These are phyloP conservation scores for Lepilemur septentrionalis DNA, from an alignment of 2,797 vertebrate species.

Conservation along the genomic window DNA sequence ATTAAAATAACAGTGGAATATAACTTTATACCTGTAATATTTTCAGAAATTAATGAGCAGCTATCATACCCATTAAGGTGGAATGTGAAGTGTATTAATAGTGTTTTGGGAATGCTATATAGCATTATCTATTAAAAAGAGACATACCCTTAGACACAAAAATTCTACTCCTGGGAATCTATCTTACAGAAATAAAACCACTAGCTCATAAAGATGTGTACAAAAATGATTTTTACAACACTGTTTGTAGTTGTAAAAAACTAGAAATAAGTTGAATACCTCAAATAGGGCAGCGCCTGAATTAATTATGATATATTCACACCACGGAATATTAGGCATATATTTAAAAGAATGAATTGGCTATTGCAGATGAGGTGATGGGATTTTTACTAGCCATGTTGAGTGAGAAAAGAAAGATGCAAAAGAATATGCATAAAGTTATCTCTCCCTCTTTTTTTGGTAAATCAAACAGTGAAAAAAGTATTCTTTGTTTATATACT, in stretches of 20 bases:
- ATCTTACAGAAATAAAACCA: neutral
- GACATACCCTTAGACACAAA: neutral
- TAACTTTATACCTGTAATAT: neutral
- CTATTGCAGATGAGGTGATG: neutral
- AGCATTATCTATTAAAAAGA: constrained; percentile 13
- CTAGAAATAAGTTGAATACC: neutral
- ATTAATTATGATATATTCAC: neutral
- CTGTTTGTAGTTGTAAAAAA: neutral
- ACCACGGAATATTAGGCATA: neutral
- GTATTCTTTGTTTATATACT: neutral
- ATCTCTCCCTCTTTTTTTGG: neutral
- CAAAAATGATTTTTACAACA: neutral
- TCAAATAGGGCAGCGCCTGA: neutral
- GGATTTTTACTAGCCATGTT: neutral
- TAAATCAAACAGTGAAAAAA: neutral
- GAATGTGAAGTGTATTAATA: neutral
- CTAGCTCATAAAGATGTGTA: neutral
- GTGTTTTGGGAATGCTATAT: neutral
- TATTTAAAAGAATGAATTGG: constrained; percentile 5
- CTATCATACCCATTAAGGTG: neutral
- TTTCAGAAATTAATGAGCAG: neutral
- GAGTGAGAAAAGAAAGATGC: constrained; percentile 25
- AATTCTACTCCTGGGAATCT: neutral
- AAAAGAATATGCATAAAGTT: neutral
- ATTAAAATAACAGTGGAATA: neutral